Evolutionary conservation across 2,888 invertebrate genomes (phyloP), one percentile per base, ranked within the genome.

Genomic region (Rhodophaea formosa): DNA sequence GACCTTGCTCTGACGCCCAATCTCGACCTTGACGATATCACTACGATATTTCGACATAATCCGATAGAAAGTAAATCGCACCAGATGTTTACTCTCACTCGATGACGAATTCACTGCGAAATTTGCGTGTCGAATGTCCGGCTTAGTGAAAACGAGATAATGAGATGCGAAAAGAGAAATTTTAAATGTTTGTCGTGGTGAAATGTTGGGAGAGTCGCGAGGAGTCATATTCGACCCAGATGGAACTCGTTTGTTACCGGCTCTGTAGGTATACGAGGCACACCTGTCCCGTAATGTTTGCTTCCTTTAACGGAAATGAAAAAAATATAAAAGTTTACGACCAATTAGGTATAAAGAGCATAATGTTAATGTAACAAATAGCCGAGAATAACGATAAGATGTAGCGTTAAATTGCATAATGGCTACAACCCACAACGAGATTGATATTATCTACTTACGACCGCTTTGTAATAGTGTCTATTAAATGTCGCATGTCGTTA

Each of bases 161-260:
- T 88, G 86, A 87, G 81, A 90, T 89, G 88, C 88, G 79, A 88
- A 88, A 90, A 91, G 91, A 91, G 91, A 91, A 91, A 91, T 88
- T 89, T 88, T 76, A 83, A 88, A 87, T 86, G 82, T 88, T 90
- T 89, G 83, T 74, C 75, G 75, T 74, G 77, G 86, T 84, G 88
- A 89, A 89, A 89, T 81, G 85, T 74, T 82, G 84, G 83, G 87
- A 84, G 89, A 84, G 90, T 80, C 73, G 80, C 77, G 82, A 81
- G 77, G 80, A 86, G 79, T 82, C 80, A 81, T 82, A 80, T 77
- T 77, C 79, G 86, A 87, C 88, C 88, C 74, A 77, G 81, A 86
- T 89, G 78, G 72, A 86, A 90, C 90, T 76, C 65, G 89, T 89
- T 89, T 85, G 75, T 71, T 73, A 69, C 78, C 79, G 80, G 78